phyloP scores from a whole-genome alignment of 2,888 invertebrate genomes.

The Heliconius aoede region DNA sequence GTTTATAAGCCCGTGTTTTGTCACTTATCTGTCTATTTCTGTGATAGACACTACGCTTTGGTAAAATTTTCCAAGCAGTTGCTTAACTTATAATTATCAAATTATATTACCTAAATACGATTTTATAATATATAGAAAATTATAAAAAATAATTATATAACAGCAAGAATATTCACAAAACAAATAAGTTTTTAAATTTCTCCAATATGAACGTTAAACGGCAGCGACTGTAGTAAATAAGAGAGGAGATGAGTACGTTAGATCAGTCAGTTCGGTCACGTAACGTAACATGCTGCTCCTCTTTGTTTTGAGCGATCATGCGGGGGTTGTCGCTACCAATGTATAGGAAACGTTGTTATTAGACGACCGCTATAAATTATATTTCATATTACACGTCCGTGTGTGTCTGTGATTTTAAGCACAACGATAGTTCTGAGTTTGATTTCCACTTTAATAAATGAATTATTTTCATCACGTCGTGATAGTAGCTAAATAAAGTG shows the following conservation, averaged over 20 bases:
- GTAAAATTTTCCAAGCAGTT: too few species aligned
- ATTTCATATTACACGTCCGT: conserved; percentile 4
- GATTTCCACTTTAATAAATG: too few species aligned
- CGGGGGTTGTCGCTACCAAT: conserved; percentile 33
- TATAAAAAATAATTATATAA: neutral
- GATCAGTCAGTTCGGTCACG: conserved; percentile 65
- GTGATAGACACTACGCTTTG: too few species aligned
- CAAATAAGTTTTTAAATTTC: too few species aligned
- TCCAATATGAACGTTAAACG: neutral
- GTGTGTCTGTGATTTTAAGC: too few species aligned
- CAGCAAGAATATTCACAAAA: neutral
- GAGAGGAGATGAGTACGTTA: neutral
- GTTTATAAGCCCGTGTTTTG: neutral
- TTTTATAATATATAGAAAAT: too few species aligned
- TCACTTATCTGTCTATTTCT: too few species aligned
- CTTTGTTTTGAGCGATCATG: conserved; percentile 55
- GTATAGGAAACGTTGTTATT: conserved; percentile 44
- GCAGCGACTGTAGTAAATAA: conserved; percentile 10
- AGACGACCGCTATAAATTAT: conserved; percentile 36
- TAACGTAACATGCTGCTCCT: conserved; percentile 67
- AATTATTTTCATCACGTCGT: too few species aligned
- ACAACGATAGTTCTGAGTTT: too few species aligned
- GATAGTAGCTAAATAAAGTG: too few species aligned
- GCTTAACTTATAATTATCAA: too few species aligned
- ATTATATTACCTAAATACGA: too few species aligned